Evolutionary conservation across 2,797 vertebrate species (phyloP).

Genomic region (Tragopan temminckii): DNA sequence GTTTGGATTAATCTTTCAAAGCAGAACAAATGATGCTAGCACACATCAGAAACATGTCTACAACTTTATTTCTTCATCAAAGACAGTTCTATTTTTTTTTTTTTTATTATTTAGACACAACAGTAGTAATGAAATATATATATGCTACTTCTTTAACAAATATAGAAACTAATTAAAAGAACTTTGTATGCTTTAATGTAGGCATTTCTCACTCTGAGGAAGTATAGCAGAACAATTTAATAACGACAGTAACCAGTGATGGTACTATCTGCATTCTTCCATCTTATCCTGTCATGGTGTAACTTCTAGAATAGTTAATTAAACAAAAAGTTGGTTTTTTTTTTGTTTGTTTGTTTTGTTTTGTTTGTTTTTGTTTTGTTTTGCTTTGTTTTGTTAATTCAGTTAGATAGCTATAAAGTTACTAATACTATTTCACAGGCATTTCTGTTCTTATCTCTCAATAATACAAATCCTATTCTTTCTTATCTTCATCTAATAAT

Average conservation of each 20-base stretch:
- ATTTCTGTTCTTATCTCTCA: conserved; percentile 39
- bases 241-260: conserved; percentile 71
- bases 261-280: conserved; percentile 48
- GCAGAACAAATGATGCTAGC: not conserved
- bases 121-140: conserved; percentile 80
- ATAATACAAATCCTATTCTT: conserved; percentile 52
- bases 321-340: not conserved
- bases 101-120: conserved; percentile 74
- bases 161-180: conserved; percentile 80
- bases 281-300: conserved; percentile 61
- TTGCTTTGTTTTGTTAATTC: conserved; percentile 3
- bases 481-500: not conserved
- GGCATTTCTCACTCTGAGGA: conserved; percentile 60
- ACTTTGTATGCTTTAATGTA: conserved; percentile 60
- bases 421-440: conserved; percentile 58
- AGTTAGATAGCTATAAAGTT: conserved; percentile 51
- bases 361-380: too few species aligned
- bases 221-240: conserved; percentile 65
- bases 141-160: conserved; percentile 82
- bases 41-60: not conserved
- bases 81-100: conserved; percentile 64
- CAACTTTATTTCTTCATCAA: conserved; percentile 49
- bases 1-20: not conserved
- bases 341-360: too few species aligned
- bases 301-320: conserved; percentile 63